Conservation (phyloP, 1,140 invertebrate genomes). For the Caenorhabditis briggsae region DNA sequence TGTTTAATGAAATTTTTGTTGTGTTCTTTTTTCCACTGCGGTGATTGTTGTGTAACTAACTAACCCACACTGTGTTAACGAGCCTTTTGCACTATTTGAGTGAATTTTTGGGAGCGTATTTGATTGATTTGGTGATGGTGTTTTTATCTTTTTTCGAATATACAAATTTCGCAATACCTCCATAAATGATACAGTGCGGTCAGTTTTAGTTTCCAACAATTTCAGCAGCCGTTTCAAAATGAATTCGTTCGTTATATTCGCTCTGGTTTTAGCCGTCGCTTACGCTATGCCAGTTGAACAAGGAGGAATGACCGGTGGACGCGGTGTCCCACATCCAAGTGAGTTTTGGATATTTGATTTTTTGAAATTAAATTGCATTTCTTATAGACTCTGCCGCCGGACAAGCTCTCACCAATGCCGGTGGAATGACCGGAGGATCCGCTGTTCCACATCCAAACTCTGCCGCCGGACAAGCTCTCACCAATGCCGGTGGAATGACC, state of each 20-base stretch:
- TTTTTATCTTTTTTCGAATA: neutral
- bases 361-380: neutral
- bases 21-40: slow-evolving; percentile 4
- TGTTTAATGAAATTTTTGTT: neutral
- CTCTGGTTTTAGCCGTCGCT: slow-evolving; percentile 38
- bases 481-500: slow-evolving; percentile 4
- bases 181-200: slow-evolving; percentile 12
- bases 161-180: neutral
- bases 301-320: slow-evolving; percentile 41
- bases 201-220: slow-evolving; percentile 44
- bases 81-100: slow-evolving; percentile 16
- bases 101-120: slow-evolving; percentile 14
- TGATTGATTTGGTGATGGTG: neutral
- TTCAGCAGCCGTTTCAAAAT: slow-evolving; percentile 30
- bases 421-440: slow-evolving; percentile 22
- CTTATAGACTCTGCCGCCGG: slow-evolving; percentile 21
- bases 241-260: slow-evolving; percentile 38
- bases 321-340: slow-evolving; percentile 44
- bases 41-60: slow-evolving; percentile 52
- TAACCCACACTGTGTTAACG: slow-evolving; percentile 51
- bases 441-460: slow-evolving; percentile 34
- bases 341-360: neutral
- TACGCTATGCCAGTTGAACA: slow-evolving; percentile 51
- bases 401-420: slow-evolving; percentile 13
- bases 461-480: slow-evolving; percentile 26